Evolutionary conservation across 2,797 vertebrate genomes (phyloP).

Genomic region (Propithecus deckenii): DNA sequence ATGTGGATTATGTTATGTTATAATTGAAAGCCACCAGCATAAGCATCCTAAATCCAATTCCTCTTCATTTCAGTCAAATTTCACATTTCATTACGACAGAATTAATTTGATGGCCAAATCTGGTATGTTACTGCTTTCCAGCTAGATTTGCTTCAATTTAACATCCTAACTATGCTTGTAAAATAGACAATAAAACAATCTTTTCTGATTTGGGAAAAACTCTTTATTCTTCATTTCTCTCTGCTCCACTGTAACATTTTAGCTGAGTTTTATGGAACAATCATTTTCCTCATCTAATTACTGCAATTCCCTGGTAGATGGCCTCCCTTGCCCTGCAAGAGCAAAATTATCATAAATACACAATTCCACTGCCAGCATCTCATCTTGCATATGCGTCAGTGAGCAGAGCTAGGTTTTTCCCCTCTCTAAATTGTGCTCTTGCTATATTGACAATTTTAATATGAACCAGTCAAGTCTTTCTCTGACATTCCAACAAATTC

Average conservation of each 20-base stretch:
- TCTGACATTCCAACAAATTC: slow-evolving; percentile 35
- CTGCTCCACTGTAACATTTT: slow-evolving; percentile 72
- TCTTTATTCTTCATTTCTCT: slow-evolving; percentile 76
- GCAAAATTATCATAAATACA: slow-evolving; percentile 77
- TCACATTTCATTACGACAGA: slow-evolving; percentile 79
- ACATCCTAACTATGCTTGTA: slow-evolving; percentile 77
- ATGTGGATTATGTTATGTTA: slow-evolving; percentile 66
- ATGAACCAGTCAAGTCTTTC: slow-evolving; percentile 25
- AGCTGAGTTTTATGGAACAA: slow-evolving; percentile 78
- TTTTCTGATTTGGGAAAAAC: slow-evolving; percentile 79
- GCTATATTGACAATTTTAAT: slow-evolving; percentile 69
- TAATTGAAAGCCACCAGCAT: slow-evolving; percentile 71
- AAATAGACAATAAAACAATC: slow-evolving; percentile 80
- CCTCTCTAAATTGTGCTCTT: slow-evolving; percentile 53
- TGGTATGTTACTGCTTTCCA: slow-evolving; percentile 76
- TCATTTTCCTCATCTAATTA: slow-evolving; percentile 79
- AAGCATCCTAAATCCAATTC: slow-evolving; percentile 68
- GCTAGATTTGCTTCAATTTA: slow-evolving; percentile 79
- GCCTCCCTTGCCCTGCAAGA: slow-evolving; percentile 65
- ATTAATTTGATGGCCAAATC: slow-evolving; percentile 80
- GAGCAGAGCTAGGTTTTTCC: slow-evolving; percentile 52
- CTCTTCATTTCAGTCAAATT: slow-evolving; percentile 80
- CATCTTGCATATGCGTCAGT: slow-evolving; percentile 56
- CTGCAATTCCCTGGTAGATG: slow-evolving; percentile 75
- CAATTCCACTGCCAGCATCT: slow-evolving; percentile 68